Percentiles rank a stretch among this genome's conserved stretches.
These are phyloP conservation scores for Papilio machaon DNA, from an alignment of 1,140 invertebrate genomes.

Conservation along the genomic window DNA sequence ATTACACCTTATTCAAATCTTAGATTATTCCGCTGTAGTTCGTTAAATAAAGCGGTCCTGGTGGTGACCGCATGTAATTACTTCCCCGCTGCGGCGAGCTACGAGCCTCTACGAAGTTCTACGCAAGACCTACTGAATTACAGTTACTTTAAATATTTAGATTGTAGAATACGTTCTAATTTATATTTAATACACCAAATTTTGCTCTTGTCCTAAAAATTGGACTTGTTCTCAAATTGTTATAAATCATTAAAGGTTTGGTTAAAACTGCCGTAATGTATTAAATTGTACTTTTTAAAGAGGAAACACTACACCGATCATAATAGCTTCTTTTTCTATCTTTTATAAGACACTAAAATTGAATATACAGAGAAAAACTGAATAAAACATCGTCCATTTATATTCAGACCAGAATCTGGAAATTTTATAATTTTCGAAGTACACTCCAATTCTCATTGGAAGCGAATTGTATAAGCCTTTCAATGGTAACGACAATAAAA, in stretches of 20 bases:
- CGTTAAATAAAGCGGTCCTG: neutral
- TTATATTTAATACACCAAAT: too few species aligned
- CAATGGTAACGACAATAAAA: too few species aligned
- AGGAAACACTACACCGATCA: too few species aligned
- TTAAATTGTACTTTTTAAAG: too few species aligned
- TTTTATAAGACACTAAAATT: neutral
- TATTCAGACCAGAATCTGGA: neutral
- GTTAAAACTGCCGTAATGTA: too few species aligned
- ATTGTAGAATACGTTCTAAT: neutral
- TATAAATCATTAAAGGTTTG: neutral
- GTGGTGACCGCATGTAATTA: slow-evolving; percentile 28
- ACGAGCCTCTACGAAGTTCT: slow-evolving; percentile 1
- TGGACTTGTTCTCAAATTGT: too few species aligned
- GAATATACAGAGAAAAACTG: neutral
- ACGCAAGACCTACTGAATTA: neutral
- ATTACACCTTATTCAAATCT: neutral
- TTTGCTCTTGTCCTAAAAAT: too few species aligned
- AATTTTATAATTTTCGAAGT: neutral
- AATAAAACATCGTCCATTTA: neutral
- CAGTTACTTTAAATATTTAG: neutral
- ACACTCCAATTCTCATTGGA: neutral
- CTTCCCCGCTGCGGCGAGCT: slow-evolving; percentile 24
- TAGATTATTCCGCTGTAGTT: neutral
- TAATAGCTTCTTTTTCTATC: too few species aligned
- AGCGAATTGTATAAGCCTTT: too few species aligned